phyloP scores from a whole-genome alignment of 2,113 vertebrate species.

The Hydrochoerus hydrochaeris region DNA sequence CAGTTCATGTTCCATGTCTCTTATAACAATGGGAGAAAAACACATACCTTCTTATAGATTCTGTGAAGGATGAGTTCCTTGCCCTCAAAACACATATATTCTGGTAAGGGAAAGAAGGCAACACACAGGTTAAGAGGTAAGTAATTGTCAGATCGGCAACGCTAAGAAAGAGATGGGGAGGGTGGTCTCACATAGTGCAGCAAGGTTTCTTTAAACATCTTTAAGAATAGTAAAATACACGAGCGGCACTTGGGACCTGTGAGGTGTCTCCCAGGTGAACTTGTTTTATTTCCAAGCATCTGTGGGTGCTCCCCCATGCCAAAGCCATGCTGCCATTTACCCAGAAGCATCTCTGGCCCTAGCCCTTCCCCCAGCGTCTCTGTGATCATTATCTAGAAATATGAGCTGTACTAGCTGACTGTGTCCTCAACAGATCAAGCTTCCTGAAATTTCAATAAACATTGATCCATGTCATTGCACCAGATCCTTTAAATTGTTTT shows the following conservation, averaged over 20 bases:
- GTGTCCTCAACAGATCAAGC: slow-evolving; percentile 81
- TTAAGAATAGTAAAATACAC: neutral
- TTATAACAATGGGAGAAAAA: too few relatives aligned
- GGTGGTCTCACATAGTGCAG: too few relatives aligned
- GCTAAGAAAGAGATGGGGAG: neutral
- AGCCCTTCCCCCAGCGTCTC: slow-evolving; percentile 57
- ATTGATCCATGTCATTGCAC: slow-evolving; percentile 90
- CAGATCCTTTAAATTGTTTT: slow-evolving; percentile 86
- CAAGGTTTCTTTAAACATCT: neutral
- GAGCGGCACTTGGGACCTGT: neutral
- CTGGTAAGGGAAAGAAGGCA: neutral
- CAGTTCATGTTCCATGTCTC: neutral
- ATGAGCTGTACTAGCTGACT: slow-evolving; percentile 83
- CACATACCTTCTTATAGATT: neutral
- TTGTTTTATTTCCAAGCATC: slow-evolving; percentile 27
- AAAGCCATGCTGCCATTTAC: slow-evolving; percentile 20
- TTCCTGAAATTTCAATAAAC: slow-evolving; percentile 92
- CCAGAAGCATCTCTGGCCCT: slow-evolving; percentile 80
- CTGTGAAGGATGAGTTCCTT: neutral
- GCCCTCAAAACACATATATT: neutral
- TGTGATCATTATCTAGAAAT: slow-evolving; percentile 90
- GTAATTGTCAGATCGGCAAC: neutral
- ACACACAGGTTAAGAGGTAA: neutral
- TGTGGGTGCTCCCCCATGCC: neutral
- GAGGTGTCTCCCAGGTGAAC: neutral